These are phyloP conservation scores for Mycalesis mineus DNA, from an alignment of 2,888 invertebrate genomes.

Conservation along the genomic window DNA sequence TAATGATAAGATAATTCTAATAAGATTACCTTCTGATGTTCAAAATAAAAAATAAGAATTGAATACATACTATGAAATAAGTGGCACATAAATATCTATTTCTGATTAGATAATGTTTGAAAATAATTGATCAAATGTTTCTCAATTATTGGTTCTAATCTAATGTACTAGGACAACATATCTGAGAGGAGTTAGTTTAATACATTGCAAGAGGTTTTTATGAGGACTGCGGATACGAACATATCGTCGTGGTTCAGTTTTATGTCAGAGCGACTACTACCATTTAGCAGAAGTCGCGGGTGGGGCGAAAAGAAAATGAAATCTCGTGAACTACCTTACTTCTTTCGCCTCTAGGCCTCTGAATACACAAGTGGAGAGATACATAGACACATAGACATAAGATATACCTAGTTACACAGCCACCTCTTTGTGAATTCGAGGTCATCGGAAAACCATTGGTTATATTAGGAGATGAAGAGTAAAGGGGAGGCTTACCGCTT, in stretches of 20 bases:
- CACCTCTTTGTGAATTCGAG: constrained; percentile 62
- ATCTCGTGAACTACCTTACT: constrained; percentile 12
- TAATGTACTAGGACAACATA: background rate
- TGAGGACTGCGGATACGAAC: constrained; percentile 49
- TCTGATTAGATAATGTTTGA: background rate
- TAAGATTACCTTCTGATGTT: background rate
- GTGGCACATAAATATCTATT: background rate
- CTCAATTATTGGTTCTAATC: background rate
- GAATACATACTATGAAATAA: background rate
- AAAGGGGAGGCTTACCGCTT: constrained; percentile 85
- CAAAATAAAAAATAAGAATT: background rate
- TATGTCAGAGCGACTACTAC: constrained; percentile 48
- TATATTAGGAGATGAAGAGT: constrained; percentile 50
- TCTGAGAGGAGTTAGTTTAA: constrained; percentile 9
- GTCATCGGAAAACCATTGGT: constrained; percentile 66
- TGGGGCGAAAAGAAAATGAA: constrained; percentile 60
- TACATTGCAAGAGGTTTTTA: constrained; percentile 27
- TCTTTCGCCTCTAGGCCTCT: constrained; percentile 4
- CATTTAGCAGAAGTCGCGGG: constrained; percentile 62
- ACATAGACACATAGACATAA: constrained; percentile 20
- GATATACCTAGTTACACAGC: constrained; percentile 44
- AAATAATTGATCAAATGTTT: background rate
- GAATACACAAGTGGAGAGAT: constrained; percentile 3
- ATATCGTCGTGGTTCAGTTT: constrained; percentile 55
- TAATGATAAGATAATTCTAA: constrained; percentile 1